Evolutionary conservation across 2,797 vertebrate species (phyloP), one percentile per base, ranked within the genome.

Genomic region (Tauraco hartlaubi): DNA sequence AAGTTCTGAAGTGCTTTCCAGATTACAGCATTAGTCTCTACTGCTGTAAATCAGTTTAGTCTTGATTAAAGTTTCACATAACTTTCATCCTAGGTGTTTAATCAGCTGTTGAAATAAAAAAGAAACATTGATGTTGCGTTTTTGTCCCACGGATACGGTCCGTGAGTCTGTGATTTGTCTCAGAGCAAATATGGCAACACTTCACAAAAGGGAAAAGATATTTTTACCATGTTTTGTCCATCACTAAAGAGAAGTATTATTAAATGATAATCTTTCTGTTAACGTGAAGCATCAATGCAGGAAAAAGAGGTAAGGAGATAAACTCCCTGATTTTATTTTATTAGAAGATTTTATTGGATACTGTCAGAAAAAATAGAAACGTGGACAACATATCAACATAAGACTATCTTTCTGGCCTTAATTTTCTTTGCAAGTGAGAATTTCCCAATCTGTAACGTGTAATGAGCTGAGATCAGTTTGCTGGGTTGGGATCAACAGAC

Each of bases 31-130:
- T 54, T 55, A 72, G 9, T 19, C 5, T 78, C 28, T 59, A 28
- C 37, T 82, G 25, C 41, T 69, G 2, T 71, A 77, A 79, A 8
- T 80, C 33, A 79, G 5, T 7, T 68, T 85, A 76, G 9, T 52
- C 56, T 61, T 85, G 31, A 35, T 61, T 61, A 80, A 85, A 80
- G 63, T 85, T 46, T 87, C 31, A 10, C 9, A 6, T 75, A 56
- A 43, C 18, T 61, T 83, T 83, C 2, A 26, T 52, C 61, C 3
- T 9, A 82, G 19, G 6, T 9, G 3, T 71, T 88, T 85, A 72
- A 86, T 51, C 46, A 51, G 12, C 39, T 83, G 55, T 54, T 90
- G 55, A 94, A 90, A 85, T 78, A 39, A 6, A 68, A 75, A 80
- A 83, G 64, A 74, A 91, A 86, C 2, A 25, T 4, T 23, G 22